Percentiles rank a stretch among this genome's conserved stretches.
phyloP scores from a whole-genome alignment of 2,888 invertebrate species.

The Neria commutata region DNA sequence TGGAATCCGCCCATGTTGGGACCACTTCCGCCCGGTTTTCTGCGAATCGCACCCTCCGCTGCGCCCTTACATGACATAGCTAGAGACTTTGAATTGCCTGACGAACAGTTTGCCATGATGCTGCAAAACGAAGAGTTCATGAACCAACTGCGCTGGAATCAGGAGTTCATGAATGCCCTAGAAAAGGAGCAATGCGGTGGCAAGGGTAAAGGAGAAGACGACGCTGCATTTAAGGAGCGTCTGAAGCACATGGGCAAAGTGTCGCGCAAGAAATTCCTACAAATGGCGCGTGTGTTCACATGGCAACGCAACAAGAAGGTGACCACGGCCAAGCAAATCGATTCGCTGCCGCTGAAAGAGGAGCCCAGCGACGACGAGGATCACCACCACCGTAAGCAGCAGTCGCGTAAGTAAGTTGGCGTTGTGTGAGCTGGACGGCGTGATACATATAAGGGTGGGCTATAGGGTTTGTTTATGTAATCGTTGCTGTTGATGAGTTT shows the following conservation, averaged over 20 bases:
- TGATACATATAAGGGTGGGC: no score
- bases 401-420: slow-evolving; percentile 44
- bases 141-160: slow-evolving; percentile 82
- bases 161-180: slow-evolving; percentile 84
- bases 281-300: slow-evolving; percentile 77
- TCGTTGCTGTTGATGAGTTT: neutral
- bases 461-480: no score
- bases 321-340: slow-evolving; percentile 63
- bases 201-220: slow-evolving; percentile 68
- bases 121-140: slow-evolving; percentile 91
- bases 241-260: slow-evolving; percentile 84
- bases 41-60: slow-evolving; percentile 63
- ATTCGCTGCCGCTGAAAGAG: slow-evolving; percentile 67
- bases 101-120: slow-evolving; percentile 84
- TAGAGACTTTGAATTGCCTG: slow-evolving; percentile 73
- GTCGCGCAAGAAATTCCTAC: slow-evolving; percentile 81
- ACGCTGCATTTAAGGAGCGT: slow-evolving; percentile 74
- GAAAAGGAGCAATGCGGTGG: slow-evolving; percentile 73
- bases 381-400: slow-evolving; percentile 48
- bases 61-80: slow-evolving; percentile 28
- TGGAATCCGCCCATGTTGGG: slow-evolving; percentile 84
- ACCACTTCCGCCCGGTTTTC: slow-evolving; percentile 78
- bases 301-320: slow-evolving; percentile 68
- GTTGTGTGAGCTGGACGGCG: no score
- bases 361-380: slow-evolving; percentile 71